A percentile compares a stretch with the other conserved stretches of the same genome.
Evolutionary conservation across 2,113 vertebrate genomes (phyloP).

Genomic region (Crotalus horridus): DNA sequence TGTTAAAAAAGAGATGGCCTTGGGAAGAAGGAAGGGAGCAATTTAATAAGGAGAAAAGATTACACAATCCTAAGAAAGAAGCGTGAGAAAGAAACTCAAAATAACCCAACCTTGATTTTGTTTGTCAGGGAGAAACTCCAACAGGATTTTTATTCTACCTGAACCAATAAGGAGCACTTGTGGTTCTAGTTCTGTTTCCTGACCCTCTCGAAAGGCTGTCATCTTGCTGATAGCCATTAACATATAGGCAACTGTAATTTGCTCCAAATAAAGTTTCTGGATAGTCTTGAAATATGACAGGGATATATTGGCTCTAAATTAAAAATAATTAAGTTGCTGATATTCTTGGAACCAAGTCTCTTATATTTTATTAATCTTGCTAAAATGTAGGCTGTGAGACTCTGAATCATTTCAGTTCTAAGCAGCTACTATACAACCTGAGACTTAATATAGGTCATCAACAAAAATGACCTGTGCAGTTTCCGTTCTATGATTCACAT

Average conservation of each 20-base stretch:
- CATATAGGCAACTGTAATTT: neutral
- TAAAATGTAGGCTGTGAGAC: neutral
- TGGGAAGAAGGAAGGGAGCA: neutral
- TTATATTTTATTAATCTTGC: neutral
- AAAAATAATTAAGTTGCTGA: neutral
- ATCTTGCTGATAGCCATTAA: neutral
- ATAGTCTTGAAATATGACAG: neutral
- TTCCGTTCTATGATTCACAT: neutral
- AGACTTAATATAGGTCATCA: neutral
- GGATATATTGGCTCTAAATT: neutral
- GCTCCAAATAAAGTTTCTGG: neutral
- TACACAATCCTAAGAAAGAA: neutral
- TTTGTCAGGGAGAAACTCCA: neutral
- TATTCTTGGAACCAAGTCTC: neutral
- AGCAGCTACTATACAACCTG: neutral
- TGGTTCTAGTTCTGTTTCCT: neutral
- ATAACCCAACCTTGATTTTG: neutral
- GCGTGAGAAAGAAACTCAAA: neutral
- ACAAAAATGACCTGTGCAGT: neutral
- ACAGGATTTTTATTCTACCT: neutral
- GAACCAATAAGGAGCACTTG: neutral
- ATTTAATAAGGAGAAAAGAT: neutral
- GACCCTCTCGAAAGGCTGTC: neutral
- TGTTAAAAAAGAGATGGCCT: neutral
- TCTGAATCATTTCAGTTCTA: neutral